phyloP scores from a whole-genome alignment of 2,888 invertebrate genomes.

The Mantis religiosa region DNA sequence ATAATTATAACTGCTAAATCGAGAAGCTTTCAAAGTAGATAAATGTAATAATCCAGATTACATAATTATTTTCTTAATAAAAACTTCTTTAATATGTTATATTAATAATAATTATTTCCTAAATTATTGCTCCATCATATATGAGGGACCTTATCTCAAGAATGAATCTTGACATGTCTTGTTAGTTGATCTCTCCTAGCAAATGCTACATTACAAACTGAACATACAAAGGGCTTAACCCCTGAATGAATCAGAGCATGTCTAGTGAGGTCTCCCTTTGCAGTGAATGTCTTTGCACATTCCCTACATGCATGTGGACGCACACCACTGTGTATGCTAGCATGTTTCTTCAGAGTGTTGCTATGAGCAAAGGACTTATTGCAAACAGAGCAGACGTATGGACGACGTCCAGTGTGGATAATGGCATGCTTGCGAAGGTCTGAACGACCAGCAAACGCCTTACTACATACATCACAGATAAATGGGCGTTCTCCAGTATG shows the following conservation, averaged over 20 bases:
- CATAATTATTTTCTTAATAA: too few relatives aligned
- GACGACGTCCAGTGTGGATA: constrained; percentile 68
- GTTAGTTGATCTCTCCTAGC: constrained; percentile 65
- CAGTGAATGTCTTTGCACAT: constrained; percentile 16
- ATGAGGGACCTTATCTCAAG: background rate
- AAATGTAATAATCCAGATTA: background rate
- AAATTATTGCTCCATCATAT: background rate
- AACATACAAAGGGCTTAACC: constrained; percentile 63
- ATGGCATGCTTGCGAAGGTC: constrained; percentile 59
- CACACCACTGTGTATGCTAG: constrained; percentile 55
- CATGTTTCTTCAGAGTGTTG: constrained; percentile 71
- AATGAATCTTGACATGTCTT: constrained; percentile 63
- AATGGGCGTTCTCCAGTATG: constrained; percentile 33
- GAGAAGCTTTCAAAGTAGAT: background rate
- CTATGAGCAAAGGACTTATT: constrained; percentile 71
- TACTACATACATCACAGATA: constrained; percentile 39
- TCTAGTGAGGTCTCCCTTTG: constrained; percentile 58
- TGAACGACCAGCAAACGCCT: constrained; percentile 37
- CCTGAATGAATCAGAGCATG: constrained; percentile 65
- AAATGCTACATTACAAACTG: constrained; percentile 62
- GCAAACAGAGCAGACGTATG: constrained; percentile 68
- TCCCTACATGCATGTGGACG: constrained; percentile 17
- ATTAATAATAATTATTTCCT: background rate
- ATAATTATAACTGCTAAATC: background rate
- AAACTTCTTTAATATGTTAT: too few relatives aligned